These are phyloP conservation scores for Phoebastria nigripes DNA, from an alignment of 2,797 vertebrate genomes.

Conservation along the genomic window DNA sequence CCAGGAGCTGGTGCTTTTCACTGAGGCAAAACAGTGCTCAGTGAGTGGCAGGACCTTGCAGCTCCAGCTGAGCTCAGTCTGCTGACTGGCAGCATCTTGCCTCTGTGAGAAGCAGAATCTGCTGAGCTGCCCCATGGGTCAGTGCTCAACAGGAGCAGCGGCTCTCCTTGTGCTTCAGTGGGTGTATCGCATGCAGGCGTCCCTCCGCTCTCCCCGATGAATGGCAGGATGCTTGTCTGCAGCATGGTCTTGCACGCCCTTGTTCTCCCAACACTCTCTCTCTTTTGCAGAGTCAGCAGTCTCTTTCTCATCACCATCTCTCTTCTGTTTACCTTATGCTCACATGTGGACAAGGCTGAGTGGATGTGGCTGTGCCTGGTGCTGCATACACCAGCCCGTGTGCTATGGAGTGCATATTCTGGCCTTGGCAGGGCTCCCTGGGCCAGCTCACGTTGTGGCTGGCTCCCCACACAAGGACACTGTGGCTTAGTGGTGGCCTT, in stretches of 20 bases:
- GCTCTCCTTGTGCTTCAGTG: neutral
- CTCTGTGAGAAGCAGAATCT: neutral
- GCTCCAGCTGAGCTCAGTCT: neutral
- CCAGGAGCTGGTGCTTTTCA: neutral
- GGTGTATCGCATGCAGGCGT: fast-evolving
- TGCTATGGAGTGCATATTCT: neutral
- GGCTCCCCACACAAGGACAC: neutral
- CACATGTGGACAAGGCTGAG: neutral
- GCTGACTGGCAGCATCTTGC: neutral
- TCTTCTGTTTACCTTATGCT: neutral
- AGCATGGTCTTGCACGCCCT: neutral
- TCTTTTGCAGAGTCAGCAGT: neutral
- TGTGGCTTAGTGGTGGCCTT: neutral
- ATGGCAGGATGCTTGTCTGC: neutral
- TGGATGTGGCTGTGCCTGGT: neutral
- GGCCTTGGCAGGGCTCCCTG: neutral
- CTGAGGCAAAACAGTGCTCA: neutral
- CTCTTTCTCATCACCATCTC: neutral
- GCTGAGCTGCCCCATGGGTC: neutral
- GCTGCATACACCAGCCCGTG: fast-evolving
- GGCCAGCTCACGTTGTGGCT: fast-evolving
- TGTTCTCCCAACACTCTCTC: neutral
- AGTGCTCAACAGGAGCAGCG: neutral
- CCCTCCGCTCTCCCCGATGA: neutral
- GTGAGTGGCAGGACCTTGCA: neutral